Evolutionary conservation across 2,797 vertebrate species (phyloP), one percentile per base, ranked within the genome.

Genomic region (Amazona finschi): DNA sequence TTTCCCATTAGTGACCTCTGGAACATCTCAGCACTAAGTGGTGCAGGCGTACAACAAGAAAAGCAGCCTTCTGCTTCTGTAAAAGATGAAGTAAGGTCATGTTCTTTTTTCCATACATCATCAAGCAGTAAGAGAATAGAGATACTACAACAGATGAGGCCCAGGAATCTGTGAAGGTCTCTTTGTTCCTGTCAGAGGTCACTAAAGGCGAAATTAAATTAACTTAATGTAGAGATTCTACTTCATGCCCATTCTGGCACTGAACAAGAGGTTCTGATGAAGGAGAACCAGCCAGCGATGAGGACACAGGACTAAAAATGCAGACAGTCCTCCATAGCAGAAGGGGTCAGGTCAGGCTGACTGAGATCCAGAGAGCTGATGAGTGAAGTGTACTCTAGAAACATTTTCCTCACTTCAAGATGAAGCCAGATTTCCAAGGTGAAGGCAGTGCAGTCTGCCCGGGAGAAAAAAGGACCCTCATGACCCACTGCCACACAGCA

Each of bases 11-110:
- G 41, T 49, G 53, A 71, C 72, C 75, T 72, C 44, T 83, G 72
- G 75, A 87, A 53, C 15, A 18, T 78, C 39, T 95, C 78, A 80
- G 72, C 96, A 93, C 84, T 95, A 91, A 89, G 92, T 93, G 94
- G 92, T 95, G 93, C 93, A 93, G 70, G 72, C 89, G 90, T 85
- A 73, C n/a, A 83, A 69, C 70, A 71, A 83, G 92, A 95, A 53
- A 89, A 49, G n/a, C 46, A 93, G 84, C 22, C 12, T 38, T 52
- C 31, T 70, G 36, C 50, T 89, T 65, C 72, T 72, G 25, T 65
- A 52, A 85, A 47, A 79, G 11, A 65, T 8, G 53, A 79, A 80
- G 57, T 12, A 64, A 82, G 33, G 28, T 43, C 1, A 0, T 19
- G 33, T 3, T 89, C 27, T 28, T 47, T 41, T 57, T 67, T 90